Evolutionary conservation across 2,113 vertebrate species (phyloP).

Genomic region (Typhlomys cinereus): DNA sequence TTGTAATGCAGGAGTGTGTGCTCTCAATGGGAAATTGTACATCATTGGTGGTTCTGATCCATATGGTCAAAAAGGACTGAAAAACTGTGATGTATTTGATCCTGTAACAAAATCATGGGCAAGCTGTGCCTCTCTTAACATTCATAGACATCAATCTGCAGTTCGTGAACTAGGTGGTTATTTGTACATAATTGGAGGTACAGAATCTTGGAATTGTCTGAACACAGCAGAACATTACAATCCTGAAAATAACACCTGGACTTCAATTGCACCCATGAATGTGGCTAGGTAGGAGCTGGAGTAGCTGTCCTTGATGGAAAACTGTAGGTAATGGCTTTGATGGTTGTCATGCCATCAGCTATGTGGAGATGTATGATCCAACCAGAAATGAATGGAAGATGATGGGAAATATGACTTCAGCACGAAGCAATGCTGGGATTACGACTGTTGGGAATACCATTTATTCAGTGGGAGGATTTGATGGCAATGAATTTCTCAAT

Average conservation of each 20-base stretch:
- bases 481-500: constrained; percentile 98
- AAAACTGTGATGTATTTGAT: constrained; percentile 98
- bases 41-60: constrained; percentile 98
- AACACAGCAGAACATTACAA: constrained; percentile 97
- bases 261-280: constrained; percentile 94
- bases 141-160: constrained; percentile 97
- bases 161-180: constrained; percentile 94
- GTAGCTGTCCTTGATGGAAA: constrained; percentile 93
- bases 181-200: constrained; percentile 96
- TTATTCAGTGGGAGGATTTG: constrained; percentile 96
- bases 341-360: constrained; percentile 93
- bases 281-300: constrained; percentile 94
- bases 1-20: constrained; percentile 98
- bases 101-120: constrained; percentile 94
- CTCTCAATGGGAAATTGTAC: constrained; percentile 94
- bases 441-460: constrained; percentile 90
- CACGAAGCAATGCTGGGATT: constrained; percentile 95
- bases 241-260: constrained; percentile 98
- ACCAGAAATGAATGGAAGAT: constrained; percentile 95
- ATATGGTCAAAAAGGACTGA: constrained; percentile 97
- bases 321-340: constrained; percentile 96
- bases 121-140: constrained; percentile 95
- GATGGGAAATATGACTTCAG: constrained; percentile 95
- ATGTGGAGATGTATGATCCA: constrained; percentile 96
- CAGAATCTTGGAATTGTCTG: constrained; percentile 98